phyloP scores from a whole-genome alignment of 2,113 vertebrate genomes.

The Sturnus vulgaris region DNA sequence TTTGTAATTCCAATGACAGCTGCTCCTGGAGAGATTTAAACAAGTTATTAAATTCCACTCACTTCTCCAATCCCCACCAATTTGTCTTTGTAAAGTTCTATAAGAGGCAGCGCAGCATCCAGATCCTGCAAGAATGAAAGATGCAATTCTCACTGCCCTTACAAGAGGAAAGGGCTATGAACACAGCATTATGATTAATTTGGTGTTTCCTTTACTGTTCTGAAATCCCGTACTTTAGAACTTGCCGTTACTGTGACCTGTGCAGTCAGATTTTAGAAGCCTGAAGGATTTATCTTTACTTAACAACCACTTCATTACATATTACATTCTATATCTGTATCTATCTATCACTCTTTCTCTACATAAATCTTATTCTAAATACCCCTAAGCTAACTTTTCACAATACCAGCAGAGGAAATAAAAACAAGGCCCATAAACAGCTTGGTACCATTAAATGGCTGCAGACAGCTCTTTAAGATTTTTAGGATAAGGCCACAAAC shows the following conservation, averaged over 20 bases:
- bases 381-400: neutral
- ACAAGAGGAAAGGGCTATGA: neutral
- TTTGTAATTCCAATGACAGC: neutral
- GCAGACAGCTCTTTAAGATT: neutral
- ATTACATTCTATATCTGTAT: neutral
- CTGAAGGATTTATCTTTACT: neutral
- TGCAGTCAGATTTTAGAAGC: neutral
- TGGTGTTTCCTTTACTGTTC: neutral
- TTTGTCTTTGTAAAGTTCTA: slow-evolving; percentile 86
- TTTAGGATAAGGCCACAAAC: neutral
- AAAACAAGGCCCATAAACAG: neutral
- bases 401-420: neutral
- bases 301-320: neutral
- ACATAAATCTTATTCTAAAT: neutral
- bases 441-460: neutral
- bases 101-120: slow-evolving; percentile 85
- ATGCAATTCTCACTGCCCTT: neutral
- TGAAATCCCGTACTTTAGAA: neutral
- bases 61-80: slow-evolving; percentile 94
- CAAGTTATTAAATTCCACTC: neutral
- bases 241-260: neutral
- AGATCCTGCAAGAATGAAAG: slow-evolving; percentile 79
- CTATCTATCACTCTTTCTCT: neutral
- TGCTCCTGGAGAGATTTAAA: neutral
- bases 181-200: neutral